Evolutionary conservation across 23 tunicate species (phyloP), one percentile per base, ranked within the genome.

Genomic region (Ciona savignyi): DNA sequence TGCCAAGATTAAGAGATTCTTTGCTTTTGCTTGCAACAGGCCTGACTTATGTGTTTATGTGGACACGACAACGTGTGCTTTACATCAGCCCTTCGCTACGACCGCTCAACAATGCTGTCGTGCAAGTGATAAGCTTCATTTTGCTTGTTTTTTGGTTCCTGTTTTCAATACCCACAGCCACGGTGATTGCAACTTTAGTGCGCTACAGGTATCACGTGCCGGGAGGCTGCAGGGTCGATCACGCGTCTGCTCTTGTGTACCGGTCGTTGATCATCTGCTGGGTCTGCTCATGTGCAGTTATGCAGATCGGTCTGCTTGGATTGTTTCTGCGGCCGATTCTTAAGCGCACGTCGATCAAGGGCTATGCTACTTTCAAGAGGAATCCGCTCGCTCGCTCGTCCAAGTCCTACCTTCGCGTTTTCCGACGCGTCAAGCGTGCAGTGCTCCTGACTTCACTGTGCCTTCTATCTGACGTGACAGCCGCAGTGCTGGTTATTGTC

Each of bases 21-120:
- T 21, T 51, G 26, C 30, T 75, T 25, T 35, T 72, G 49, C 24
- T 75, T 34, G 80, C 67, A 19, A 35, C 34, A 19, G 84, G 84
- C 21, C 62, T 80, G 62, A 76, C 35, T 22, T 84, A 77, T 42
- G n/a, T 84, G 30, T 84, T 84, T 77, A 34, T 84, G 15, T 84
- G 89, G 89, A 62, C 81, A 32, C 35, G 89, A 23, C 89, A 84
- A 63, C 67, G 89, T 29, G 78, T 84, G 1, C 73, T 85, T 51
- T 84, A 77, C 78, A 62, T 84, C 23, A 73, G 77, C 30, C 74
- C 80, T 15, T 64, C 89, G 30, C 64, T 84, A 71, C 30, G 42
- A 63, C 34, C 48, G 3, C 69, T 84, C 4, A 84, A 77, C 66
- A 84, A 56, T 71, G 70, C 19, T 11, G 28, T 27, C 0, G 56